Percentiles rank a stretch among this genome's conserved stretches.
Conservation (phyloP, 2,888 invertebrate species). For the Pheosia tremula region DNA sequence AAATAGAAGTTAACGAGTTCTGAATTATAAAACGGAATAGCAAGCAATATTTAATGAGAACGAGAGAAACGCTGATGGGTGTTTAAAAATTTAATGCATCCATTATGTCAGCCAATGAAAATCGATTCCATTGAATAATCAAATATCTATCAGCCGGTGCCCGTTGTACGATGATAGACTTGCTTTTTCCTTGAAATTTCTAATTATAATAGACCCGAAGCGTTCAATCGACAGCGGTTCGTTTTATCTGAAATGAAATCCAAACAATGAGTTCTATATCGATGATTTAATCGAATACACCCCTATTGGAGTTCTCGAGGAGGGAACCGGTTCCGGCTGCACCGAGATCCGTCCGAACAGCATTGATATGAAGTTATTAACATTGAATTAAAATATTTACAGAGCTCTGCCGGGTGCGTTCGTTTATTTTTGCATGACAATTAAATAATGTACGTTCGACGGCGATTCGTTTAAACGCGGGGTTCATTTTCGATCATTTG, state of each 20-base stretch:
- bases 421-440: slow-evolving; percentile 77
- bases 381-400: slow-evolving; percentile 76
- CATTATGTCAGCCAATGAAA: slow-evolving; percentile 45
- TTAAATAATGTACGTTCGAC: slow-evolving; percentile 59
- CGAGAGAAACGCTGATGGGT: slow-evolving; percentile 40
- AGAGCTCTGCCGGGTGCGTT: slow-evolving; percentile 58
- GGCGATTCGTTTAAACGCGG: slow-evolving; percentile 53
- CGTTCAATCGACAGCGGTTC: slow-evolving; percentile 31
- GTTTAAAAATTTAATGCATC: slow-evolving; percentile 52
- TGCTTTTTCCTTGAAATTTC: slow-evolving; percentile 33
- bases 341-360: slow-evolving; percentile 43
- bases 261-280: slow-evolving; percentile 52
- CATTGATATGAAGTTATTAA: slow-evolving; percentile 70
- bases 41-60: slow-evolving; percentile 47
- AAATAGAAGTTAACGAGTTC: slow-evolving; percentile 9
- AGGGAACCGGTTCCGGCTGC: slow-evolving; percentile 56
- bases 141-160: slow-evolving; percentile 27
- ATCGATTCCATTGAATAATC: slow-evolving; percentile 59
- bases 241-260: slow-evolving; percentile 54
- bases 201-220: slow-evolving; percentile 23
- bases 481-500: slow-evolving; percentile 60
- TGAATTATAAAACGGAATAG: slow-evolving; percentile 36
- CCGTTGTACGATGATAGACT: slow-evolving; percentile 30
- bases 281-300: slow-evolving; percentile 59
- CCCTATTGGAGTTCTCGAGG: slow-evolving; percentile 36